Base-by-base conservation (phyloP, 2,888 invertebrate species). In the Spisula solida region DNA sequence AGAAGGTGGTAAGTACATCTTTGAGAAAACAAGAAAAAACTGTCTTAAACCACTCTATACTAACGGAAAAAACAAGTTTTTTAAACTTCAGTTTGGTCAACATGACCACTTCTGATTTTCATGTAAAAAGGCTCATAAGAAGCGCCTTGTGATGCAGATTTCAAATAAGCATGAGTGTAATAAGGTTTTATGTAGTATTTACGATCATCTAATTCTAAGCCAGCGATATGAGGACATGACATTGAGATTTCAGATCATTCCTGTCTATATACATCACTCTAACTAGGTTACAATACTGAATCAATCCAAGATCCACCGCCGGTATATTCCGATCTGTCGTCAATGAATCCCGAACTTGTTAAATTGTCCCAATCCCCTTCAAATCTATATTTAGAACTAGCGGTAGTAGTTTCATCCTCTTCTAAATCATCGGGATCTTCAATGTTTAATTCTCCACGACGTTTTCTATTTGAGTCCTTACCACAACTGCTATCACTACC, bases 311-410 rank as follows among this genome's bases (percentile, higher is more conserved):
- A 92, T 18, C 91, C 91, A 29, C 88, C 91, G 2, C 92, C 92
- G 1, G 92, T 92, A 75, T 89, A 90, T 82, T 92, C 94, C 70
- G 93, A 92, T 78, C 92, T 88, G 25, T 90, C 93, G 31, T 93
- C 93, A 20, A 93, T 88, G 83, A 94, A 93, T 20, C 93, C 94
- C 14, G 94, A 94, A 1, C 92, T 91, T 14, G 93, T 92, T 25
- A 92, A 86, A 83, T 93, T 90, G 47, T 94, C 92, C 84, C 93
- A 93, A 51, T 93, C 92, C 66, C 89, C 89, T 29, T 92, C 92
- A 48, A 79, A 91, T 78, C 88, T 82, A 20, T 87, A 78, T 70
- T 70, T 78, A 25, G 90, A 90, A 83, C 88, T 90, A 56, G 85
- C 85, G 4, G 92, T 92, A 2, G 85, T 83, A 14, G 90, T 88